A percentile compares a stretch with the other conserved stretches of the same genome.
Evolutionary conservation across 2,113 vertebrate species (phyloP).

Genomic region (Scomber colias): DNA sequence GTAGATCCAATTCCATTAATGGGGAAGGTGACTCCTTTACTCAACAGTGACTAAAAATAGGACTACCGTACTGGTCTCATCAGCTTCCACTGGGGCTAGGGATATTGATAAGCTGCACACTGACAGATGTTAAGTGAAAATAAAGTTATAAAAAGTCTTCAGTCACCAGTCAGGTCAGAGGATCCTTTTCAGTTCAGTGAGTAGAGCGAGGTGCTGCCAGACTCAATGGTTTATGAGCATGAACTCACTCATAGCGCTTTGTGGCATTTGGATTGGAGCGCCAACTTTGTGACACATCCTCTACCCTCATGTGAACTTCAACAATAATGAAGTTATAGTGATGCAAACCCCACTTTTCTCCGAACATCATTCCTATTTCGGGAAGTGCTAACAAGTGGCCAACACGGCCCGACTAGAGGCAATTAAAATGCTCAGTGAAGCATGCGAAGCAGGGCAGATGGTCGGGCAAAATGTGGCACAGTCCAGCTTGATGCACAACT

Average conservation of each 20-base stretch:
- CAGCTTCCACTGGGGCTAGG: neutral
- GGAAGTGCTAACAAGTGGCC: slow-evolving; percentile 60
- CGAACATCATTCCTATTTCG: slow-evolving; percentile 19
- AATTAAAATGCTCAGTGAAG: slow-evolving; percentile 74
- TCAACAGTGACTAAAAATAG: slow-evolving; percentile 33
- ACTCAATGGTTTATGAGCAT: neutral
- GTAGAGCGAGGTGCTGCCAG: neutral
- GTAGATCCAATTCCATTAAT: slow-evolving; percentile 50
- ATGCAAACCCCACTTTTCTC: slow-evolving; percentile 9
- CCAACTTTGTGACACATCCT: neutral
- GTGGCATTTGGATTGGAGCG: neutral
- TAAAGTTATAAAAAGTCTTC: slow-evolving; percentile 6
- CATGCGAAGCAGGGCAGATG: slow-evolving; percentile 74
- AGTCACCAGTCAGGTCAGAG: slow-evolving; percentile 20
- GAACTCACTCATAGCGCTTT: neutral
- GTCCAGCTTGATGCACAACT: slow-evolving; percentile 70
- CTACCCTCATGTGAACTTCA: neutral
- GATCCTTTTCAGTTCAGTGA: slow-evolving; percentile 31
- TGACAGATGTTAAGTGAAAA: slow-evolving; percentile 19
- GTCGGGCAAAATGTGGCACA: slow-evolving; percentile 50
- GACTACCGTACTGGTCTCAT: neutral
- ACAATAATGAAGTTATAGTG: neutral
- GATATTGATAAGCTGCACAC: neutral
- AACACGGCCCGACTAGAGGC: slow-evolving; percentile 58
- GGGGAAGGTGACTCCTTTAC: slow-evolving; percentile 41